Evolutionary conservation across 2,888 invertebrate genomes (phyloP).

Genomic region (Monoplex corrugatus): DNA sequence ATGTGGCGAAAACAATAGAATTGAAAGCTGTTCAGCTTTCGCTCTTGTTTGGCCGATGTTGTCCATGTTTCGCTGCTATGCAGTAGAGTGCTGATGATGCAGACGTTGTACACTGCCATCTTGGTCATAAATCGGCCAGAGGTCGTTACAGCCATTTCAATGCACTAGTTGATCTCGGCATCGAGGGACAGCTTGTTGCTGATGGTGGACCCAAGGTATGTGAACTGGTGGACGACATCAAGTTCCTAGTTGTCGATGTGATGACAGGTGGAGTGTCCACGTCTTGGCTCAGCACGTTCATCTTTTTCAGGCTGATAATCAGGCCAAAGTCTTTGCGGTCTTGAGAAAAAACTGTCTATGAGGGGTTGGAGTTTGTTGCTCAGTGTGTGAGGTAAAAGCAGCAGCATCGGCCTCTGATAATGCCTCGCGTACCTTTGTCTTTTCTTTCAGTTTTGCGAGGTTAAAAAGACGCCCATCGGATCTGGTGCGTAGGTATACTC

Average conservation of each 20-base stretch:
- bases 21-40: background rate
- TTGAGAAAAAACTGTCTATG: background rate
- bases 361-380: background rate
- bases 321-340: background rate
- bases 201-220: slow-evolving; percentile 12
- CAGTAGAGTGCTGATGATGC: slow-evolving; percentile 30
- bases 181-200: background rate
- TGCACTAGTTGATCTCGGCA: slow-evolving; percentile 3
- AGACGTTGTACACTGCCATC: background rate
- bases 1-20: background rate
- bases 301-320: background rate
- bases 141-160: background rate
- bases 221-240: slow-evolving; percentile 2
- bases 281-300: background rate
- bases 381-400: background rate
- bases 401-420: background rate
- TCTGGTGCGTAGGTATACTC: background rate
- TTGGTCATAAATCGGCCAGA: background rate
- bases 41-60: background rate
- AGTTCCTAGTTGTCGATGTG: background rate
- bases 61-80: slow-evolving; percentile 31
- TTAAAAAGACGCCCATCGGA: background rate
- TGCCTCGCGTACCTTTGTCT: background rate
- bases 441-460: background rate
- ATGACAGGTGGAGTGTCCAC: background rate